Conservation (phyloP, 1,140 invertebrate genomes). For the Phocides pigmalion region DNA sequence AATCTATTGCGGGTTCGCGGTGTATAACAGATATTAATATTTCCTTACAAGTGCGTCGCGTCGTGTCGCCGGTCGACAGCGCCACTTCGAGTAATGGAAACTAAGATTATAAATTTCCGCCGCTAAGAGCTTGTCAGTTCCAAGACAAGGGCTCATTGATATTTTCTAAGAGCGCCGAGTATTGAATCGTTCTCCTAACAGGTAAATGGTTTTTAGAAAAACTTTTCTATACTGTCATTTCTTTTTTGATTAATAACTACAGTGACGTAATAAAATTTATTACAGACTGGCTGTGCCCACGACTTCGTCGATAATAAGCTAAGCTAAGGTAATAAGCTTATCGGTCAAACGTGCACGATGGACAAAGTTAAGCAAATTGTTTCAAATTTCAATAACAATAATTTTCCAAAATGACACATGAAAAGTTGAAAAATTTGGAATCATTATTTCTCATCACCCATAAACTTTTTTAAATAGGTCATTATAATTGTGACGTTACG, state of each 20-base stretch:
- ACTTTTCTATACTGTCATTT: background rate
- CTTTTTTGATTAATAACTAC: too few species aligned
- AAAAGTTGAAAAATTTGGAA: too few species aligned
- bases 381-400: too few species aligned
- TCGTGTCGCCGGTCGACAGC: conserved; percentile 47
- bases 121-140: conserved; percentile 60
- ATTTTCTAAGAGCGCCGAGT: conserved; percentile 40
- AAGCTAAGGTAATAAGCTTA: too few species aligned
- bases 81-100: conserved; percentile 61
- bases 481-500: too few species aligned
- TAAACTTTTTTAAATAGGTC: too few species aligned
- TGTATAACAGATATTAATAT: conserved; percentile 50
- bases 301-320: too few species aligned
- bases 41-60: conserved; percentile 51
- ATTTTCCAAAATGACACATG: too few species aligned
- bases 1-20: background rate
- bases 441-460: too few species aligned
- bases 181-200: conserved; percentile 1
- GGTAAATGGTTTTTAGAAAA: background rate
- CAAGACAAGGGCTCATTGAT: conserved; percentile 50
- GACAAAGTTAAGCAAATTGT: too few species aligned
- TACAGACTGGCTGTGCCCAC: background rate
- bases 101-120: conserved; percentile 68
- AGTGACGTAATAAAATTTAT: too few species aligned
- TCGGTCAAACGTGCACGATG: too few species aligned